These are phyloP conservation scores for Pluvianellus socialis DNA, from an alignment of 2,113 vertebrate species.

Conservation along the genomic window DNA sequence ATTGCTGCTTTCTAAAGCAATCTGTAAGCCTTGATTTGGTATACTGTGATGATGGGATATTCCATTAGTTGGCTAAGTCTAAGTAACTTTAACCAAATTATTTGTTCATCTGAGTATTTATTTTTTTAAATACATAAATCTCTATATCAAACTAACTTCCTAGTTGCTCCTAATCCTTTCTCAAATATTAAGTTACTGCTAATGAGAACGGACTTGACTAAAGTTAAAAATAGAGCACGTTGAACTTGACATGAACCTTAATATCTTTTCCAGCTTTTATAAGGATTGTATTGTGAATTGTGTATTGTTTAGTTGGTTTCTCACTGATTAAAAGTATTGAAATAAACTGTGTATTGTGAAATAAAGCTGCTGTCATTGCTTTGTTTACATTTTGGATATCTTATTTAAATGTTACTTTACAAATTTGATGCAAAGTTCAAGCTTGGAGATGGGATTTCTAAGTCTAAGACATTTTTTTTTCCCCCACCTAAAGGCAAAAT, in stretches of 20 bases:
- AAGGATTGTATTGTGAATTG: constrained; percentile 4
- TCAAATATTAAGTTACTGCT: not conserved
- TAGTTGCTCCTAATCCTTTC: not conserved
- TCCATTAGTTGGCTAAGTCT: not conserved
- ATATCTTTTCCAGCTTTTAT: constrained; percentile 24
- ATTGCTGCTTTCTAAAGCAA: not conserved
- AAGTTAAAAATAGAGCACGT: not conserved
- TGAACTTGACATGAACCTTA: constrained; percentile 40
- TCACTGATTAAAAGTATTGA: not conserved
- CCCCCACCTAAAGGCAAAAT: not conserved
- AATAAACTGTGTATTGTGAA: constrained; percentile 1
- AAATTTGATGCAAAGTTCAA: not conserved
- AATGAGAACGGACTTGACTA: constrained; percentile 13
- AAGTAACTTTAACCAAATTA: not conserved
- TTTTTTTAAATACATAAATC: not conserved
- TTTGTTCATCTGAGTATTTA: not conserved
- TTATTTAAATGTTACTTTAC: not conserved
- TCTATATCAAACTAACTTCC: not conserved
- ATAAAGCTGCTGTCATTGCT: not conserved
- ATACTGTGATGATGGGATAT: not conserved
- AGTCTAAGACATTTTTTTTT: not conserved
- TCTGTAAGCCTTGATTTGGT: not conserved
- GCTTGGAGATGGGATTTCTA: not conserved
- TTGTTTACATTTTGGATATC: not conserved
- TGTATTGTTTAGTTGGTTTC: not conserved